phyloP scores from a whole-genome alignment of 1,140 invertebrate genomes.

The Pseudoatta argentina region DNA sequence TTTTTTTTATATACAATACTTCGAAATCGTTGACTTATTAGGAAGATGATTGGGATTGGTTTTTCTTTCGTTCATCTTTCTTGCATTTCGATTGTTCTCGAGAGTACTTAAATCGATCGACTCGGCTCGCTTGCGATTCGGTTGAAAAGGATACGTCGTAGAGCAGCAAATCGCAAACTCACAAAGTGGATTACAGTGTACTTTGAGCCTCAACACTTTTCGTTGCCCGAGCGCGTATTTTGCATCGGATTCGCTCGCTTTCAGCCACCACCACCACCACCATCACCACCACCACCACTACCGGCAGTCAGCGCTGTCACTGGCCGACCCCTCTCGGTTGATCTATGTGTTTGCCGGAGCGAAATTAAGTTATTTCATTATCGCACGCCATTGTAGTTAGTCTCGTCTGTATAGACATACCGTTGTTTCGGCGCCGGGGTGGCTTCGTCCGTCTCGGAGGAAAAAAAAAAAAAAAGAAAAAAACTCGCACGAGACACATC shows the following conservation, averaged over 20 bases:
- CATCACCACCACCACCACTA: not conserved
- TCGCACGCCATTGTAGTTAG: constrained; percentile 52
- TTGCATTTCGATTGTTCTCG: constrained; percentile 17
- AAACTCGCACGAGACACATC: constrained; percentile 10
- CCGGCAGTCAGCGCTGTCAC: constrained; percentile 30
- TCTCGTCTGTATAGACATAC: constrained; percentile 39
- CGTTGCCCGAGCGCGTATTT: constrained; percentile 66
- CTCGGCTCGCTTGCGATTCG: constrained; percentile 10
- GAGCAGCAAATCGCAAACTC: constrained; percentile 43
- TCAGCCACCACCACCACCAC: not conserved
- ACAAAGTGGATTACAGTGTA: constrained; percentile 70
- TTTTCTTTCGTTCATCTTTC: not conserved
- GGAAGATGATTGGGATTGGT: not conserved
- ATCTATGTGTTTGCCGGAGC: constrained; percentile 75
- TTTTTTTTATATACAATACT: not conserved
- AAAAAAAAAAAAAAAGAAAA: too few relatives aligned
- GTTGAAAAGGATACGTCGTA: constrained; percentile 27
- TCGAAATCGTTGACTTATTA: not conserved
- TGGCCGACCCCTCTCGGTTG: constrained; percentile 50
- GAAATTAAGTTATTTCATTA: constrained; percentile 77
- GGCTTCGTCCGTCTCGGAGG: constrained; percentile 50
- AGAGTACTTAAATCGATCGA: constrained; percentile 25
- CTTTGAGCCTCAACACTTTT: constrained; percentile 52
- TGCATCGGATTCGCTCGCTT: constrained; percentile 60
- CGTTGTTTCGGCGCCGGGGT: constrained; percentile 71